Conservation (phyloP, 2,113 vertebrate genomes). For the Tapirus terrestris region DNA sequence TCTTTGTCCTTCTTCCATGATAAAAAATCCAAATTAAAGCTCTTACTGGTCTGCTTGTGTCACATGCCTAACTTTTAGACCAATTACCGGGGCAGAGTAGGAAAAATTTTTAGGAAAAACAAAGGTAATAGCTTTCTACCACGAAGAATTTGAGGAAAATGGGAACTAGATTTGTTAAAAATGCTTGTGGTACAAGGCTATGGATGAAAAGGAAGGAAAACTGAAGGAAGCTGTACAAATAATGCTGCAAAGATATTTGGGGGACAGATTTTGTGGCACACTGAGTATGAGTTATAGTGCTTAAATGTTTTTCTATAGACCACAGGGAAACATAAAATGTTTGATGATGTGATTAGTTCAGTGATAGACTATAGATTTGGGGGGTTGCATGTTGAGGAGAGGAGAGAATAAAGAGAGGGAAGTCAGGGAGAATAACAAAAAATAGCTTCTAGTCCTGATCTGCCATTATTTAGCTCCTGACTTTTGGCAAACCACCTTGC, state of each 20-base stretch:
- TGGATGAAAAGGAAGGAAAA: neutral
- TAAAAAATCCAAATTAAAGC: neutral
- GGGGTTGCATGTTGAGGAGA: neutral
- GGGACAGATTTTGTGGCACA: neutral
- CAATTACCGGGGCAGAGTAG: neutral
- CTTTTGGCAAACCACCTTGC: neutral
- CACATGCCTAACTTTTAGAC: neutral
- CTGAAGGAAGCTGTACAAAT: neutral
- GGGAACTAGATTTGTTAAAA: neutral
- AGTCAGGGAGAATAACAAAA: neutral
- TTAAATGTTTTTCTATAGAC: neutral
- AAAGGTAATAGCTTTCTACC: neutral
- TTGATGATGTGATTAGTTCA: neutral
- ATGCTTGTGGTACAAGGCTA: neutral
- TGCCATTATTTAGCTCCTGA: neutral
- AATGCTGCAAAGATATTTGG: neutral
- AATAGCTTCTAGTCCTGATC: neutral
- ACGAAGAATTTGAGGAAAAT: slow-evolving; percentile 1
- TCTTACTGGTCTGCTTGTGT: neutral
- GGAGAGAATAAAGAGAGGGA: neutral
- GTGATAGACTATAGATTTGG: neutral
- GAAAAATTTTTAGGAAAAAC: neutral
- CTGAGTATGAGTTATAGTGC: neutral
- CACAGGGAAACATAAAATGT: neutral
- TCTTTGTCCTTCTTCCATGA: neutral